Conservation (phyloP, 2,888 invertebrate species). For the Cantharis rufa region DNA sequence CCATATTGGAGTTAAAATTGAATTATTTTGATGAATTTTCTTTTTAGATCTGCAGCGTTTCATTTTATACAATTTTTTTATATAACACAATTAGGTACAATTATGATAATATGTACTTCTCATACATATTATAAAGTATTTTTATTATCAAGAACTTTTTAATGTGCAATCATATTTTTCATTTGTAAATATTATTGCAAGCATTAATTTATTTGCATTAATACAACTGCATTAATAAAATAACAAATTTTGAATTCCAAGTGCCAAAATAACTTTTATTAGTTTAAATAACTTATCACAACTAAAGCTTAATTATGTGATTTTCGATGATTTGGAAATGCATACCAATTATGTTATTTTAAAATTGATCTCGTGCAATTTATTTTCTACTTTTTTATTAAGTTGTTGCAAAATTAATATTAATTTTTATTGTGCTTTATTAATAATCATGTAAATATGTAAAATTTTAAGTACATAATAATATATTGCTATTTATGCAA, state of each 20-base stretch:
- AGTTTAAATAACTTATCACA: constrained; percentile 17
- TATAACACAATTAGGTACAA: neutral
- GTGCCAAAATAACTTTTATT: constrained; percentile 43
- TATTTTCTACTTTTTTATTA: neutral
- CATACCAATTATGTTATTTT: neutral
- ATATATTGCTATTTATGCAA: constrained; percentile 40
- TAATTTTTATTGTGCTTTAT: constrained; percentile 17
- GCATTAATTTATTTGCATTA: neutral
- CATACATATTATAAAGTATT: neutral
- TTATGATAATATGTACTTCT: no score
- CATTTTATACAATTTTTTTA: no score
- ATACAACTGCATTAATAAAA: constrained; percentile 6
- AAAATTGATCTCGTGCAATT: neutral
- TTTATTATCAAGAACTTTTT: neutral
- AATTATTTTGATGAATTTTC: neutral
- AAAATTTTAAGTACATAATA: constrained; percentile 38
- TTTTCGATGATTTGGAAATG: neutral
- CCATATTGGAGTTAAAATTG: neutral
- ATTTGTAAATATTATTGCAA: neutral
- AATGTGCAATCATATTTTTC: neutral
- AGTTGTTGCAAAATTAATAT: neutral
- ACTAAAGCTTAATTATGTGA: constrained; percentile 1
- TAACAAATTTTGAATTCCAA: constrained; percentile 42
- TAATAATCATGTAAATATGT: constrained; percentile 27
- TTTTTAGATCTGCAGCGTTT: neutral